Conservation (phyloP, 2,797 vertebrate species). For the Cyprinodon diabolis region DNA sequence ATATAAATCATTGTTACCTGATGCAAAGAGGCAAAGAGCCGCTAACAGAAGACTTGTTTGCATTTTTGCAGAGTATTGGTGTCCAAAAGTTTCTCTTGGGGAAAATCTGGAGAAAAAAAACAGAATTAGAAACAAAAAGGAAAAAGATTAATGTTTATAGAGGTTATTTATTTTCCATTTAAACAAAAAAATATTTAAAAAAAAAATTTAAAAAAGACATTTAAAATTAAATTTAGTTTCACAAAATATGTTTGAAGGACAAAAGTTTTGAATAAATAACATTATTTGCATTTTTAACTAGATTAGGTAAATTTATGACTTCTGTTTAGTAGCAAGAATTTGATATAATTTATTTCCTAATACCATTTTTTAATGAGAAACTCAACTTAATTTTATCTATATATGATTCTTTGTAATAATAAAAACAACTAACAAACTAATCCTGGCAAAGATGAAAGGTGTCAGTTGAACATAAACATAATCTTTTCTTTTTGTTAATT, state of each 20-base stretch:
- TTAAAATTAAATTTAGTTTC: not conserved
- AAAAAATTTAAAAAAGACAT: not conserved
- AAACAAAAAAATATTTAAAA: not conserved
- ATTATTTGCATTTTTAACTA: too few species aligned
- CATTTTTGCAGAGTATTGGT: conserved; percentile 32
- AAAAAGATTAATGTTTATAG: not conserved
- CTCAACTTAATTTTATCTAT: too few species aligned
- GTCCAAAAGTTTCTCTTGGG: not conserved
- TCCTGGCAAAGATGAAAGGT: too few species aligned
- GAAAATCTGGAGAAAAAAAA: not conserved
- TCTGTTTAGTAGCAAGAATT: too few species aligned
- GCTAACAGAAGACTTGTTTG: conserved; percentile 2
- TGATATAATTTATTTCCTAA: too few species aligned
- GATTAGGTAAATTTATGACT: too few species aligned
- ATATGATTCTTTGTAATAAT: too few species aligned
- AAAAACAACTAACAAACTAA: too few species aligned
- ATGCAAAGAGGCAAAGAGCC: conserved; percentile 51
- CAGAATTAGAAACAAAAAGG: conserved; percentile 4
- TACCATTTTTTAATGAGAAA: too few species aligned
- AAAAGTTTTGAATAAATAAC: too few species aligned
- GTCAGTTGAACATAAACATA: too few species aligned
- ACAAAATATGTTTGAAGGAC: not conserved
- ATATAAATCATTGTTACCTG: conserved; percentile 51
- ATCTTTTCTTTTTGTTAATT: not conserved
- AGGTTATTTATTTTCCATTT: not conserved